These are phyloP conservation scores for Temnothorax nylanderi DNA, from an alignment of 1,140 invertebrate genomes.

Conservation along the genomic window DNA sequence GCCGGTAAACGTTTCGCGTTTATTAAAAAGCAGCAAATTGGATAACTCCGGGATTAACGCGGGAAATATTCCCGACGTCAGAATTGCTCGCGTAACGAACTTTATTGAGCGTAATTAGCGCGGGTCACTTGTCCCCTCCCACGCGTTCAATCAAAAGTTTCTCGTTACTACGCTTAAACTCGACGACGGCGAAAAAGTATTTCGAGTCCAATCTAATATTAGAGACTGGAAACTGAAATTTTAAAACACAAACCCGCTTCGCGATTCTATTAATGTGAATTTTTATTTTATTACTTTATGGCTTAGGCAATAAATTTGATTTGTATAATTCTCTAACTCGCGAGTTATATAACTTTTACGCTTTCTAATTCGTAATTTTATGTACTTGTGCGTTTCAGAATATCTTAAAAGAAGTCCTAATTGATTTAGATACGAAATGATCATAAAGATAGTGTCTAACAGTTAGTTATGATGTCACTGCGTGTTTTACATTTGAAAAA, in stretches of 20 bases:
- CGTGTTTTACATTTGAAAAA: neutral
- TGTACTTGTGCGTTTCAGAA: neutral
- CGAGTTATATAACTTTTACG: neutral
- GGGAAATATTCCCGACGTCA: neutral
- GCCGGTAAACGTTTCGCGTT: neutral
- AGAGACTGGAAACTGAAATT: neutral
- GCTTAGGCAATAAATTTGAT: neutral
- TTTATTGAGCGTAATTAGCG: conserved; percentile 33
- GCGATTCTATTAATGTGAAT: neutral
- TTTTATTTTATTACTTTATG: neutral
- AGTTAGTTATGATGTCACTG: neutral
- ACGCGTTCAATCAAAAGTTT: conserved; percentile 33
- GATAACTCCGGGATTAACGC: neutral
- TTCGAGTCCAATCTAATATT: neutral
- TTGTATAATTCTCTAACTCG: neutral
- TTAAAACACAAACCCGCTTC: neutral
- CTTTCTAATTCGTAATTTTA: neutral
- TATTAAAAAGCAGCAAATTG: neutral
- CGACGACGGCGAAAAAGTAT: conserved; percentile 27
- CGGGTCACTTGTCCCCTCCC: conserved; percentile 33
- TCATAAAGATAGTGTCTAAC: neutral
- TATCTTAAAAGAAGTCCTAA: neutral
- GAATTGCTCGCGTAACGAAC: neutral
- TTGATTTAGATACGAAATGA: neutral
- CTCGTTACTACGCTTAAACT: conserved; percentile 10